Conservation (phyloP, 2,888 invertebrate species). For the Hypomecis atomaria region DNA sequence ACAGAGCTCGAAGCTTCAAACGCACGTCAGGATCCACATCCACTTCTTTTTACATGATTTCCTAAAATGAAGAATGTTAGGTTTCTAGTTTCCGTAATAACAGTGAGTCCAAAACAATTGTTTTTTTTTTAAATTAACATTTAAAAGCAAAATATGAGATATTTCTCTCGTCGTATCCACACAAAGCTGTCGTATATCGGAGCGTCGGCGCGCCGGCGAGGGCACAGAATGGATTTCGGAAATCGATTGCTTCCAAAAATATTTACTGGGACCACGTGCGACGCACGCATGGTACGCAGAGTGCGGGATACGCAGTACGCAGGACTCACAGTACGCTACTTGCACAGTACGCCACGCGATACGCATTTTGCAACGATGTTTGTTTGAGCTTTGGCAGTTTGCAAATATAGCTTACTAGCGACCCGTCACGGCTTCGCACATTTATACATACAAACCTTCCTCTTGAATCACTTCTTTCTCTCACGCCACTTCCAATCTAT, state of each 20-base stretch:
- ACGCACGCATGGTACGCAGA: slow-evolving; percentile 47
- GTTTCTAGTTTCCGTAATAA: not conserved
- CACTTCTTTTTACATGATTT: too few relatives aligned
- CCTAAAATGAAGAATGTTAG: too few relatives aligned
- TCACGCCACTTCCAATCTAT: too few relatives aligned
- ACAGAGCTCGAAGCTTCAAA: too few relatives aligned
- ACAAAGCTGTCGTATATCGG: slow-evolving; percentile 37
- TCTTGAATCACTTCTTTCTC: too few relatives aligned
- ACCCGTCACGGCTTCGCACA: too few relatives aligned
- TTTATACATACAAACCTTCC: too few relatives aligned
- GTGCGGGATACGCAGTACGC: not conserved
- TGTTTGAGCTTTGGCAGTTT: too few relatives aligned
- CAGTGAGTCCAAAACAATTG: not conserved
- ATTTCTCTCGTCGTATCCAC: slow-evolving; percentile 56
- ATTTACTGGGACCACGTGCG: slow-evolving; percentile 81
- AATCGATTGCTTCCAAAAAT: slow-evolving; percentile 85
- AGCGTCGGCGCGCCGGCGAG: slow-evolving; percentile 62
- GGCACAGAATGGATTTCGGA: slow-evolving; percentile 83
- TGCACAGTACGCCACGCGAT: not conserved
- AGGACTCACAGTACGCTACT: not conserved
- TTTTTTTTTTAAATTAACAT: not conserved
- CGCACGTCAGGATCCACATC: too few relatives aligned
- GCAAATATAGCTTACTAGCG: too few relatives aligned
- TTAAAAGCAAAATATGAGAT: not conserved
- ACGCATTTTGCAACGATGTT: too few relatives aligned